A percentile compares a stretch with the other conserved stretches of the same genome.
Conservation (phyloP, 2,113 vertebrate genomes). For the Stegastes partitus region DNA sequence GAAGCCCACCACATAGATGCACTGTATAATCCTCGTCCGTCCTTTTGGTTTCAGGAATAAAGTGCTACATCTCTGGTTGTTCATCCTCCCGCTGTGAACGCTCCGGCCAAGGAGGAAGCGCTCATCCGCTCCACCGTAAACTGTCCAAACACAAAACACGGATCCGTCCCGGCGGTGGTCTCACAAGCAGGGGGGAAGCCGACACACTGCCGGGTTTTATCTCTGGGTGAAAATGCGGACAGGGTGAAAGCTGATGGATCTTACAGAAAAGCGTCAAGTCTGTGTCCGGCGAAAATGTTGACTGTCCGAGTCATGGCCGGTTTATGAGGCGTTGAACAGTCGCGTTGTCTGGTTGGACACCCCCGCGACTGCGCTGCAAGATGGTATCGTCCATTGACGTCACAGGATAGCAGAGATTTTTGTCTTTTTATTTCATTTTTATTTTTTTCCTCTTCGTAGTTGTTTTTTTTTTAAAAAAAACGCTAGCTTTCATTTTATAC, state of each 20-base stretch:
- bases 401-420: background rate
- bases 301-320: accelerated
- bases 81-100: constrained; percentile 80
- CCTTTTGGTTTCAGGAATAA: constrained; percentile 60
- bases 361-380: background rate
- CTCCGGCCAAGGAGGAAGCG: constrained; percentile 69
- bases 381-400: constrained; percentile 73
- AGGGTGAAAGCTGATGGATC: accelerated
- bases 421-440: too few species aligned
- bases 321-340: background rate
- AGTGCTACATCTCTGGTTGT: constrained; percentile 70
- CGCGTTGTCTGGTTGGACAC: accelerated
- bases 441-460: background rate
- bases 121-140: constrained; percentile 8
- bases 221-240: accelerated
- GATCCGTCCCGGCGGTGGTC: background rate
- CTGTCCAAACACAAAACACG: background rate
- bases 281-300: accelerated
- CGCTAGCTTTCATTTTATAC: background rate
- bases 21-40: constrained; percentile 76
- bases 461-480: too few species aligned
- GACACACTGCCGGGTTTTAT: background rate
- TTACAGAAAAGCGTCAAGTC: accelerated
- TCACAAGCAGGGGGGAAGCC: background rate
- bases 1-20: constrained; percentile 86